Evolutionary conservation across 2,797 vertebrate species (phyloP), one percentile per base, ranked within the genome.

Genomic region (Cossypha heuglini): DNA sequence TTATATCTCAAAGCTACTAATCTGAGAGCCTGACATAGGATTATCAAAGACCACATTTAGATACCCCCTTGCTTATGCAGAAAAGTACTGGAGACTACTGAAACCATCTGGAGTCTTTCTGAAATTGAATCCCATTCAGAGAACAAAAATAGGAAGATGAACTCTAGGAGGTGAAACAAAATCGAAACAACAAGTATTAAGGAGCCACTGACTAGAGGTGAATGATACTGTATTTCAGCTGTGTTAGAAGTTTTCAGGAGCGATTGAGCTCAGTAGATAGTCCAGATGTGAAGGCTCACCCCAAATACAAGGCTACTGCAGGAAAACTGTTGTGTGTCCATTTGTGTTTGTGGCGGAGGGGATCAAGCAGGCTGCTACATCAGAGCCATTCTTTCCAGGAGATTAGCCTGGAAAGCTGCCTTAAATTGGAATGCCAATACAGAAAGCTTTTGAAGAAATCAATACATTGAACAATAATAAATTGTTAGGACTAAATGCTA

Each of bases 381-480:
- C 61, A 77, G 61, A 91, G 76, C 54, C 19, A 2, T 87, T 93
- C 43, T 94, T 91, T 90, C 75, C 85, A 75, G 73, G 46, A 85
- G 72, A 86, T 88, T 88, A 94, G 66, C 58, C 35, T 26, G 35
- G 54, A 81, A 90, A 94, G 80, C 83, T 81, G 73, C 67, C 73
- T 86, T 88, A 90, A 93, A 93, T 88, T 92, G 76, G 62, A 94
- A 95, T 88, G 96, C 69, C 86, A 81, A 88, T 96, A 84, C 54
- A 64, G 64, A 91, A 92, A 78, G 92, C 88, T 90, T 96, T 90
- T 94, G 86, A 95, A 64, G 37, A 84, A 61, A 81, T 96, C 94
- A 78, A 90, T 96, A 64, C 38, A 68, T 72, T 81, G 88, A 94
- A 45, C 42, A 68, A 31, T 88, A 95, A 92, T 92, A 74, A 95